These are phyloP conservation scores for Crypturellus tataupa DNA, from an alignment of 2,797 vertebrate species.

Conservation along the genomic window DNA sequence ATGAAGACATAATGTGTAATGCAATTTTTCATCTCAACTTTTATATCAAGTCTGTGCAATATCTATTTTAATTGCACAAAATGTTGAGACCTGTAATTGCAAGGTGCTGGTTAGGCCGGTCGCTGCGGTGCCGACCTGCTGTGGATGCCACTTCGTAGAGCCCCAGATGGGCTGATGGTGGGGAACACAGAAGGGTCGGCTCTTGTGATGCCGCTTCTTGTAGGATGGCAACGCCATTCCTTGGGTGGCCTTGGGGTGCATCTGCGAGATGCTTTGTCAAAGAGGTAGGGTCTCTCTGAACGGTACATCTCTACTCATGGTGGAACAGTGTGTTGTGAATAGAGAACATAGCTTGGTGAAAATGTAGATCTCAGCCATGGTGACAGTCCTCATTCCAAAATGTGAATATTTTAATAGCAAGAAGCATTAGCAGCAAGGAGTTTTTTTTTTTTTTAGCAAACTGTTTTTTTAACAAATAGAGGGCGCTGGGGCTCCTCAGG, in stretches of 20 bases:
- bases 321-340: fast-evolving
- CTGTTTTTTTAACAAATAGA: slow-evolving; percentile 70
- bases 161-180: background rate
- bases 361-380: background rate
- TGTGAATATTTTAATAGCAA: slow-evolving; percentile 65
- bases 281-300: background rate
- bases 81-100: background rate
- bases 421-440: slow-evolving; percentile 67
- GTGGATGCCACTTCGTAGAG: background rate
- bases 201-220: background rate
- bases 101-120: background rate
- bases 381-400: slow-evolving; percentile 53
- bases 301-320: background rate
- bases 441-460: slow-evolving; percentile 67
- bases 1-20: background rate
- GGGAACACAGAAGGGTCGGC: background rate
- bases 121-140: background rate
- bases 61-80: background rate
- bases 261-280: background rate
- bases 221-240: background rate
- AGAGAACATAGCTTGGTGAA: background rate
- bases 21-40: background rate
- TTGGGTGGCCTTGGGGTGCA: background rate
- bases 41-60: background rate
- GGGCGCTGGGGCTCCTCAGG: slow-evolving; percentile 62